Conservation (phyloP, 1,140 invertebrate species). For the Drosophila sproati region DNA sequence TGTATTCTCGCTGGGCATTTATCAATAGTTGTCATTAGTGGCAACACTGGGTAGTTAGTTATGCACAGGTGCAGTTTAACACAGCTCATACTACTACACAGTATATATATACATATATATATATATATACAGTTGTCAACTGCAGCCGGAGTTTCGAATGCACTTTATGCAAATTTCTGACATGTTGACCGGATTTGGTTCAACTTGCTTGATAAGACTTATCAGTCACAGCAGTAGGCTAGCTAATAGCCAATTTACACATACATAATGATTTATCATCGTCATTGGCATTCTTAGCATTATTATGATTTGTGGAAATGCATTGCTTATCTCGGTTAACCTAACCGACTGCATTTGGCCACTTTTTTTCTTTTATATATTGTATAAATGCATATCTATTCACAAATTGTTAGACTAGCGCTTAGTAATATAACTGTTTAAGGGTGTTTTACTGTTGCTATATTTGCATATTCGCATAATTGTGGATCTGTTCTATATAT, state of each 20-base stretch:
- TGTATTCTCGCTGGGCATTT: no score
- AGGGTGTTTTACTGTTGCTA: no score
- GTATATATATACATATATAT: constrained; percentile 2
- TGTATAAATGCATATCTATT: no score
- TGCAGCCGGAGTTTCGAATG: constrained; percentile 34
- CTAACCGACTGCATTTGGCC: background rate
- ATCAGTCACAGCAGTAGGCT: constrained; percentile 6
- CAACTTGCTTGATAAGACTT: constrained; percentile 28
- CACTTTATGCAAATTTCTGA: constrained; percentile 54
- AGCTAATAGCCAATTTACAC: no score
- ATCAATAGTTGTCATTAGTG: background rate
- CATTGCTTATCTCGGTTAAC: background rate
- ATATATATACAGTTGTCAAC: constrained; percentile 38
- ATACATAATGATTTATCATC: constrained; percentile 1
- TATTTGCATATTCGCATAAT: no score
- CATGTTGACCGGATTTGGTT: constrained; percentile 30
- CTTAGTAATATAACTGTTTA: no score
- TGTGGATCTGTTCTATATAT: no score
- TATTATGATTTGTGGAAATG: constrained; percentile 7
- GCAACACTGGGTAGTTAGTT: background rate
- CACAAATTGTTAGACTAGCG: no score
- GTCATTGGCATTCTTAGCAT: constrained; percentile 1
- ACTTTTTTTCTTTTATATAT: no score
- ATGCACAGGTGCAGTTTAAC: constrained; percentile 14
- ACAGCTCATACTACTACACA: constrained; percentile 7